Percentiles rank a stretch among this genome's conserved stretches.
phyloP scores from a whole-genome alignment of 2,888 invertebrate genomes.

The Alcis repandata region DNA sequence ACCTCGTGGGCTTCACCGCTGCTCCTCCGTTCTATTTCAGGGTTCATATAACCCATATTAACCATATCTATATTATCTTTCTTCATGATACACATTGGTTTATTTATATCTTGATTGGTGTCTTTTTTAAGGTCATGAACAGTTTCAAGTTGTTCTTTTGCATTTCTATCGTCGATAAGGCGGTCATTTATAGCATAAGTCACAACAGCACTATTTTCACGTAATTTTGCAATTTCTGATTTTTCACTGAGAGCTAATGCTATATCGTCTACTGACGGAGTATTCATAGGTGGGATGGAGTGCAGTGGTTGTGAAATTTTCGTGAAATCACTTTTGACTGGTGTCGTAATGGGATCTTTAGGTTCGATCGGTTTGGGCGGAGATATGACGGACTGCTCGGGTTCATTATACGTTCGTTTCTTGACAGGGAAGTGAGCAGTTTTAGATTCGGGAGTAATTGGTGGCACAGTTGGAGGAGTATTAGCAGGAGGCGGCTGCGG shows the following conservation, averaged over 20 bases:
- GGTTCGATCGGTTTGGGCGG: conserved; percentile 62
- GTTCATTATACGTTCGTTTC: conserved; percentile 88
- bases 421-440: conserved; percentile 87
- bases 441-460: conserved; percentile 66
- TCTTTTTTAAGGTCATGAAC: conserved; percentile 65
- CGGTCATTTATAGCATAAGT: conserved; percentile 52
- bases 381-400: conserved; percentile 64
- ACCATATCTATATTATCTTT: conserved; percentile 81
- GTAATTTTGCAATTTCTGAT: conserved; percentile 72
- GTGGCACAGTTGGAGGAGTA: conserved; percentile 58
- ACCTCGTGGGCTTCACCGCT: conserved; percentile 62
- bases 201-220: conserved; percentile 61
- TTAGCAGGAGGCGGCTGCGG: conserved; percentile 61
- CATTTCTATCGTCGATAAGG: conserved; percentile 59
- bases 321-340: conserved; percentile 66
- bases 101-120: conserved; percentile 56
- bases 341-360: conserved; percentile 55
- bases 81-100: conserved; percentile 62
- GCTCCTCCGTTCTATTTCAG: conserved; percentile 68
- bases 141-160: conserved; percentile 55
- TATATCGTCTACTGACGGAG: conserved; percentile 75
- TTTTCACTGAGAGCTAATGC: conserved; percentile 77
- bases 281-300: conserved; percentile 54
- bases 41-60: conserved; percentile 82
- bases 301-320: conserved; percentile 63